Percentiles rank a stretch among this genome's conserved stretches.
These are phyloP conservation scores for Pimephales promelas DNA, from an alignment of 2,113 vertebrate species.

Conservation along the genomic window DNA sequence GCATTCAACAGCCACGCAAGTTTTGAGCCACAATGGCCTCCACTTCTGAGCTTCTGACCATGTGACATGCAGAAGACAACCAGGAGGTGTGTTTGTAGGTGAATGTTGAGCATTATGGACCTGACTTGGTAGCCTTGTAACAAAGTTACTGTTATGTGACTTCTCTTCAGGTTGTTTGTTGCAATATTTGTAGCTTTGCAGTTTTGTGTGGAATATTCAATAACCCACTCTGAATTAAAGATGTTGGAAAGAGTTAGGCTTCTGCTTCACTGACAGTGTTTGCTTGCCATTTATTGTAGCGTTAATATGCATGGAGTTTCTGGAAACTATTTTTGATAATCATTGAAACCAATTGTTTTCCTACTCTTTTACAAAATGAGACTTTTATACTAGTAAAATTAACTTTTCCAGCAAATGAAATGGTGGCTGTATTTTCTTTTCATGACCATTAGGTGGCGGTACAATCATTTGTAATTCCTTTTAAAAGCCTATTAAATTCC, in stretches of 20 bases:
- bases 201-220: constrained; percentile 43
- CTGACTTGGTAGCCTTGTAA: not conserved
- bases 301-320: constrained; percentile 55
- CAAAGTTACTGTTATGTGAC: constrained; percentile 8
- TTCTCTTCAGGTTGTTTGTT: constrained; percentile 39
- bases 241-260: not conserved
- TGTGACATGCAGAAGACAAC: constrained; percentile 44
- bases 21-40: constrained; percentile 71
- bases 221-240: constrained; percentile 49
- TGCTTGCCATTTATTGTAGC: constrained; percentile 55
- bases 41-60: not conserved
- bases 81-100: constrained; percentile 52
- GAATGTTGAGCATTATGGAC: constrained; percentile 38
- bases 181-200: constrained; percentile 27
- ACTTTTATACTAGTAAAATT: constrained; percentile 16
- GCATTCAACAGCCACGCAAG: constrained; percentile 94
- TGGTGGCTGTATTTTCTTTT: not conserved
- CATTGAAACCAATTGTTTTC: too few relatives aligned
- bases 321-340: not conserved
- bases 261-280: constrained; percentile 1
- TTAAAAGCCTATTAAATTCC: too few relatives aligned
- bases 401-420: not conserved
- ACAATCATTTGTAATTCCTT: not conserved
- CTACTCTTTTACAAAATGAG: not conserved
- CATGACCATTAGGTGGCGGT: not conserved